Percentiles rank a stretch among this genome's conserved stretches.
These are phyloP conservation scores for Belgica antarctica DNA, from an alignment of 2,888 invertebrate species.

Conservation along the genomic window DNA sequence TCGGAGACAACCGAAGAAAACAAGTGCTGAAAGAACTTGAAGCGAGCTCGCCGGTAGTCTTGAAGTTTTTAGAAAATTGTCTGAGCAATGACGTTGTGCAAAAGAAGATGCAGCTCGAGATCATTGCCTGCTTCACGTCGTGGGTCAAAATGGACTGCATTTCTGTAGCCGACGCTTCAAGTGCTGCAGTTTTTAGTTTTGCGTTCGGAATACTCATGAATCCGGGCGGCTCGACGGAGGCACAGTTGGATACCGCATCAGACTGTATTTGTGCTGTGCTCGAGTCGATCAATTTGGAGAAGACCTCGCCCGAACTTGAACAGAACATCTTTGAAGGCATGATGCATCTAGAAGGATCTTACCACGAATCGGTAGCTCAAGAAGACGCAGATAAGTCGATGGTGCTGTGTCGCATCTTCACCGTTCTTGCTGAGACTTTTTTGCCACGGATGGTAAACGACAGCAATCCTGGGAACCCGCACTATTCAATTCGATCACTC, in stretches of 20 bases:
- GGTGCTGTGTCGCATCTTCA: slow-evolving; percentile 92
- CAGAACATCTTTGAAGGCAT: slow-evolving; percentile 78
- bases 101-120: slow-evolving; percentile 1
- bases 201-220: slow-evolving; percentile 69
- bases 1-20: slow-evolving; percentile 88
- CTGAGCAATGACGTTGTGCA: neutral
- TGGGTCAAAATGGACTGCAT: slow-evolving; percentile 87
- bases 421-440: slow-evolving; percentile 89
- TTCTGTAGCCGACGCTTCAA: slow-evolving; percentile 69
- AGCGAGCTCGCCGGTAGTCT: slow-evolving; percentile 70
- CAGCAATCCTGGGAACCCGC: slow-evolving; percentile 61
- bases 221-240: slow-evolving; percentile 57
- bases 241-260: slow-evolving; percentile 83
- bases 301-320: slow-evolving; percentile 71
- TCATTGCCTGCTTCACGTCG: slow-evolving; percentile 82
- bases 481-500: slow-evolving; percentile 78
- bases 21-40: slow-evolving; percentile 80
- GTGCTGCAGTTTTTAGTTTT: slow-evolving; percentile 70
- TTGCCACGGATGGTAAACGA: slow-evolving; percentile 74
- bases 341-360: slow-evolving; percentile 75
- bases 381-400: slow-evolving; percentile 93
- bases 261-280: slow-evolving; percentile 86
- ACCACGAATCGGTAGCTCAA: slow-evolving; percentile 85
- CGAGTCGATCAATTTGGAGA: slow-evolving; percentile 69
- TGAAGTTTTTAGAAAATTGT: slow-evolving; percentile 23